Evolutionary conservation across 2,113 vertebrate species (phyloP), one percentile per base, ranked within the genome.

Genomic region (Alexandromys fortis): DNA sequence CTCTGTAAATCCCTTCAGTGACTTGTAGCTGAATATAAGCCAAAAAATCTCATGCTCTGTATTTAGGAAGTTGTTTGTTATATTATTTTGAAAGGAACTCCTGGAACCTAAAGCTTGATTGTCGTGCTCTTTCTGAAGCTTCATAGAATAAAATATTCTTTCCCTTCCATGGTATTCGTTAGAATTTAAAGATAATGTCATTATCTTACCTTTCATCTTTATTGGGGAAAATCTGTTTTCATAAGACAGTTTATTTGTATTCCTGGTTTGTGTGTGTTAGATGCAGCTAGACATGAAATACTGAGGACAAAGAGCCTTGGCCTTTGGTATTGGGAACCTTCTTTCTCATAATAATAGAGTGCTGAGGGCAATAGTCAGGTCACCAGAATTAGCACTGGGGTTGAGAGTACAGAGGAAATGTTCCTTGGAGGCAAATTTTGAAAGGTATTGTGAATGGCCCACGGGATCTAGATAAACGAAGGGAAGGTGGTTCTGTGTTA

Each of bases 111-210:
- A 4, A 67, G 7, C 0, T 55, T 70, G 55, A 30, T 16, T 83
- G 16, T 77, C 1, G 3, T 78, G 16, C 78, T 96, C 21, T 55
- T 89, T 93, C 78, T 94, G 70, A 93, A 95, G 88, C 79, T 87
- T 65, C 7, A 35, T 92, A 52, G 22, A 90, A 95, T 90, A 89
- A 94, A 75, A 42, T 86, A 28, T 72, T 82, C 26, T 61, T 91
- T 42, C 65, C 42, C 22, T 92, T 86, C 5, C 2, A 7, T 61
- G 77, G 58, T 61, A 79, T 79, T 63, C 90, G 16, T 82, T 93
- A 14, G 30, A 96, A 61, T 94, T 93, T 89, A 49, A 95, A 96
- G 65, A 67, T 75, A 86, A 38, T 94, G n/a, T n/a, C 16, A 79
- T 11, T 58, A 76, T 65, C 42, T 94, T 95, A 42, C 42, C 75